Conservation (phyloP, 2,113 vertebrate species). For the Bos javanicus region DNA sequence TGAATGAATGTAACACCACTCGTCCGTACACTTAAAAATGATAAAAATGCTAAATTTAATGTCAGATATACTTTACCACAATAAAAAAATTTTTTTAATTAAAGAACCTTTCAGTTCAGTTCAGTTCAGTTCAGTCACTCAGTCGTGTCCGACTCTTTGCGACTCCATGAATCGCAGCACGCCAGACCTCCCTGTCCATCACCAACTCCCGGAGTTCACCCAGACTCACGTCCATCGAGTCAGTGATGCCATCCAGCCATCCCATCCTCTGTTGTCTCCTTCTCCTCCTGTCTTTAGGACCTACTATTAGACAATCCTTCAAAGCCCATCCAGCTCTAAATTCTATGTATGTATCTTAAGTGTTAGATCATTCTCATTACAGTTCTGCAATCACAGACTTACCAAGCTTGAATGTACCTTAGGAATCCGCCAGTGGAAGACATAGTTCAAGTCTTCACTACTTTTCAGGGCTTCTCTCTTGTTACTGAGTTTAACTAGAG, state of each 20-base stretch:
- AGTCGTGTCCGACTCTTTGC: no score
- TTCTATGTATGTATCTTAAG: background rate
- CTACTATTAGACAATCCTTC: background rate
- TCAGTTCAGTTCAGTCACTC: no score
- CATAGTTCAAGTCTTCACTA: background rate
- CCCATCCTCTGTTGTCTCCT: no score
- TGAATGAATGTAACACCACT: background rate
- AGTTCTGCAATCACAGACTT: background rate
- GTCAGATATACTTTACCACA: background rate
- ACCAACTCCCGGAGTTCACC: no score
- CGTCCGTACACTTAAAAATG: background rate
- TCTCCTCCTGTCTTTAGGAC: background rate
- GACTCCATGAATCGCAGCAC: no score
- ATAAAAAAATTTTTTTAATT: background rate
- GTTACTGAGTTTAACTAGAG: background rate
- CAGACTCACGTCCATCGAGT: no score
- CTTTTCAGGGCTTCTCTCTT: background rate
- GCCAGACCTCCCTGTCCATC: no score
- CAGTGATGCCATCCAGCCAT: no score
- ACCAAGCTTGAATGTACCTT: background rate
- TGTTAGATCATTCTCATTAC: no score
- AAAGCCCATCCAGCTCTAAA: background rate
- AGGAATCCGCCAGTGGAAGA: background rate
- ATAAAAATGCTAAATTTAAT: background rate
- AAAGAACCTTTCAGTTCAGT: background rate